Base-by-base conservation (phyloP, 2,797 vertebrate species). In the Hephaestus fuliginosus region DNA sequence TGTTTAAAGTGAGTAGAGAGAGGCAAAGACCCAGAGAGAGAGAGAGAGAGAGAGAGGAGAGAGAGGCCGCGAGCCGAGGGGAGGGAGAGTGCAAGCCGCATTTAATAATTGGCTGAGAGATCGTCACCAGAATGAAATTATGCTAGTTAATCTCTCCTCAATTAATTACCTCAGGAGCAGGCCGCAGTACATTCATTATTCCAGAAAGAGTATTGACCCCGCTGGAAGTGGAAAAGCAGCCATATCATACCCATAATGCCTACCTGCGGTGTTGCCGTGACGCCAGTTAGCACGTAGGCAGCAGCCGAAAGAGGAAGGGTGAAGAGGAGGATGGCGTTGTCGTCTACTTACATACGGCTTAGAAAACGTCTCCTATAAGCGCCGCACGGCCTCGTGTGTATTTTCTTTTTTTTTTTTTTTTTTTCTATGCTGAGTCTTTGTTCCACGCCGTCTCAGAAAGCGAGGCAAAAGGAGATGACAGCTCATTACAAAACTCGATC, bases 61-160 rank as follows among this genome's bases (percentile, higher is more conserved):
- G 64, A 25, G 56, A 20, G 70, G 78, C 52, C 2, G 52, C 17
- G 65, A 60, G 76, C 55, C 46, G 67, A 76, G 73, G 63, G 71
- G 67, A 76, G 68, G 43, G 48, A 87, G 84, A 73, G 87, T 36
- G 64, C 72, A 74, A 84, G 82, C 85, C 62, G 43, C 91, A 89
- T 94, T 93, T 91, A 90, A 91, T 96, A 95, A 96, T 95, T 95
- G 93, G 93, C 92, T 85, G 89, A 85, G 89, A 94, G 92, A 94
- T 95, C 82, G 88, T 92, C 94, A 91, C 89, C 92, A 90, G 92
- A 95, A 95, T 95, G 89, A 94, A 95, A 95, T 94, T 94, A 94
- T 94, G 93, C 92, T 86, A 89, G 94, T 95, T 95, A 95, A 96
- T 96, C 94, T 94, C 89, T 89, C 85, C 82, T 91, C 92, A 93